Base-by-base conservation (phyloP, 2,113 vertebrate genomes). In the Perognathus longimembris region DNA sequence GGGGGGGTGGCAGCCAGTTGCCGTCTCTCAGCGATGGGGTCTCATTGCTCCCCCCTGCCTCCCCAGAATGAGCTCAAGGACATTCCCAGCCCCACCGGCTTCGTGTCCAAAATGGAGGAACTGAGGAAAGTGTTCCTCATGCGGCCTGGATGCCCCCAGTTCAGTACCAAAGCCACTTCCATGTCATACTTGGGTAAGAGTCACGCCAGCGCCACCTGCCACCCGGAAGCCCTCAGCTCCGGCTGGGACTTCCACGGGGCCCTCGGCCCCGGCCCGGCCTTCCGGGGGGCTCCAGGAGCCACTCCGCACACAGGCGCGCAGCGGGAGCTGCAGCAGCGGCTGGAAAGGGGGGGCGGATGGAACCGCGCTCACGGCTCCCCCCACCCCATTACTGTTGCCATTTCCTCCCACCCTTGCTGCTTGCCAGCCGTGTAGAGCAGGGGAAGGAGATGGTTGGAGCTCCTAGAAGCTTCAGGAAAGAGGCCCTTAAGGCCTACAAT, bases 111-210 rank as follows among this genome's bases (percentile, higher is more conserved):
- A 21, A 34, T 91, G 40, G 79, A 96, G 20, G 38, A 34, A 1
- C 45, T 97, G 40, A 73, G 63, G 3, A 89, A 14, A 17, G 22
- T 18, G 1, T 97, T 97, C 5, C 78, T 94, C 38, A 28, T 1
- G 50, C 69, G 97, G 0, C 97, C 97, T 0, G 90, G 94, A 32
- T 97, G 97, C 28, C 97, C 95, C 0, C 93, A 88, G 73, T 93
- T 97, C 24, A 85, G 67, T 40, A 91, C 95, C 66, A 94, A 30
- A 28, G 79, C 97, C 14, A 97, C 96, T 0, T 96, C 97, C 0
- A 74, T 80, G 21, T 67, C 93, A 21, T 69, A 38, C 0, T 5
- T 66, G 0, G 94, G 97, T 97, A 89, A 96, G 97, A 50, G 24
- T 5, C 40, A 1, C 38, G 0, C 82, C 50, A 7, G 21, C 32